Evolutionary conservation across 1,140 invertebrate species (phyloP).

Genomic region (Littorina saxatilis): DNA sequence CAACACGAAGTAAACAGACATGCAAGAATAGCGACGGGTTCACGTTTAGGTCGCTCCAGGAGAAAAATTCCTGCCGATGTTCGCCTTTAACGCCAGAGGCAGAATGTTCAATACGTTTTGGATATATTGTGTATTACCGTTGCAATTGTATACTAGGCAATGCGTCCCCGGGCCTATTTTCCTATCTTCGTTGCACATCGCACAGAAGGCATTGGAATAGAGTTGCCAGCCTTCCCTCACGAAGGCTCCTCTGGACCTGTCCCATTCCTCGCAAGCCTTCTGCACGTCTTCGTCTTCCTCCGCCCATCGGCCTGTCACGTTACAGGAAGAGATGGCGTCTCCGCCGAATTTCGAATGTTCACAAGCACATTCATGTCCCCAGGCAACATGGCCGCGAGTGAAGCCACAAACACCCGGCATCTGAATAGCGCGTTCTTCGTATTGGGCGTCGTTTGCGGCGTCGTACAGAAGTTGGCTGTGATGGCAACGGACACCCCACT

Average conservation of each 20-base stretch:
- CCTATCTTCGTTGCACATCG: constrained; percentile 20
- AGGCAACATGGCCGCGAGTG: no score
- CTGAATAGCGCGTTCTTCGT: not conserved
- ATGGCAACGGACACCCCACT: not conserved
- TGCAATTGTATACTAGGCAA: no score
- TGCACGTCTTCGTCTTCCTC: not conserved
- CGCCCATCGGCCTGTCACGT: not conserved
- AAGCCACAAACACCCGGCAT: not conserved
- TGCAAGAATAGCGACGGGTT: no score
- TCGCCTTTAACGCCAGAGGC: no score
- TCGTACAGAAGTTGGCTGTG: constrained; percentile 19
- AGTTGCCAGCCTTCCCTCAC: no score
- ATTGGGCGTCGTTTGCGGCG: not conserved
- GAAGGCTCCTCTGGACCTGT: not conserved
- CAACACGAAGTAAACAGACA: no score
- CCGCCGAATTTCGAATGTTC: not conserved
- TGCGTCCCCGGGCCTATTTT: no score
- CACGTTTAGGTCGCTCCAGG: no score
- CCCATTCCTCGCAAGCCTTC: not conserved
- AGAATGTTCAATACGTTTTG: no score
- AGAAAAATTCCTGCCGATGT: no score
- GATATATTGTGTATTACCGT: no score
- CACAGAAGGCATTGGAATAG: constrained; percentile 16
- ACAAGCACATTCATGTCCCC: not conserved
- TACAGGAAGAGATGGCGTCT: not conserved